A percentile compares a stretch with the other conserved stretches of the same genome.
Evolutionary conservation across 2,113 vertebrate species (phyloP).

Genomic region (Myodes glareolus): DNA sequence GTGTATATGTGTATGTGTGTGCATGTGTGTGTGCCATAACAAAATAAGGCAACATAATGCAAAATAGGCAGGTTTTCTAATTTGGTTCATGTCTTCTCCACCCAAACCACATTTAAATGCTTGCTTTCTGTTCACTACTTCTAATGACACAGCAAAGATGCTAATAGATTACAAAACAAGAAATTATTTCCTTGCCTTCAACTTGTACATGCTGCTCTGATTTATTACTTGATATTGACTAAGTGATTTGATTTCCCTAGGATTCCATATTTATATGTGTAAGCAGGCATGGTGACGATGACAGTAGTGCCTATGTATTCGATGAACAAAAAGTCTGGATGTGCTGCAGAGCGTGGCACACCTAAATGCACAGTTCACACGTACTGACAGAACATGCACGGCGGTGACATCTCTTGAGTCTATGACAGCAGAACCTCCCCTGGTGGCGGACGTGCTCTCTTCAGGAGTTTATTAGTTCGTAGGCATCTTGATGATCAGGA

Average conservation of each 20-base stretch:
- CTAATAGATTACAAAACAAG: neutral
- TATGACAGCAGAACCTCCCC: neutral
- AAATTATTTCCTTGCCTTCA: neutral
- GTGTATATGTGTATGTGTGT: neutral
- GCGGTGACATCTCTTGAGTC: neutral
- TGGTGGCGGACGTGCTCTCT: neutral
- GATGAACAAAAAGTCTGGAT: neutral
- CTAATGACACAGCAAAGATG: neutral
- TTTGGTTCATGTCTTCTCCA: neutral
- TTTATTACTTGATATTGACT: neutral
- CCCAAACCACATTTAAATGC: neutral
- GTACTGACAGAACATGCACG: neutral
- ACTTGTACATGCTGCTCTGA: neutral
- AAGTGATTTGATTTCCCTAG: neutral
- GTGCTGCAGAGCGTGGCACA: neutral
- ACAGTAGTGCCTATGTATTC: too few relatives aligned
- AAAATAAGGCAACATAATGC: neutral
- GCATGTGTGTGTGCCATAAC: neutral
- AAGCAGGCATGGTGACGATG: neutral
- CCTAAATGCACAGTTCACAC: neutral
- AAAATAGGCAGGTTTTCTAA: neutral
- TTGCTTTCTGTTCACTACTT: neutral
- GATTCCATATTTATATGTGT: neutral
- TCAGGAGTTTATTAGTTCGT: neutral
- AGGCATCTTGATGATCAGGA: neutral